These are phyloP conservation scores for Ciconia stormi DNA, from an alignment of 2,113 vertebrate genomes.

Conservation along the genomic window DNA sequence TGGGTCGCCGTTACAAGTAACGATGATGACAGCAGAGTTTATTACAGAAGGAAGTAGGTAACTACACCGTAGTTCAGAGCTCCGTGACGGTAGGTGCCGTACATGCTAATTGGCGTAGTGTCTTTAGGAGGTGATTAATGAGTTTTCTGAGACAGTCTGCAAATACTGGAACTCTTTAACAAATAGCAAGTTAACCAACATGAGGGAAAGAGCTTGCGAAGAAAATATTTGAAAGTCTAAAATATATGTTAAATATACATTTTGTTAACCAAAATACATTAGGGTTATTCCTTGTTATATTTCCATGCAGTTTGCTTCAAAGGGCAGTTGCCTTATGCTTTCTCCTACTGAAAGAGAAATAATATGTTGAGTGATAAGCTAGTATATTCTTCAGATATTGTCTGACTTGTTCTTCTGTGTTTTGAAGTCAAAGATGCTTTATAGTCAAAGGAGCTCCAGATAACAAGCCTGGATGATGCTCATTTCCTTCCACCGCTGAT, in stretches of 20 bases:
- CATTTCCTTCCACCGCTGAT: background rate
- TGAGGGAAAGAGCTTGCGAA: background rate
- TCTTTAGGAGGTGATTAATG: constrained; percentile 18
- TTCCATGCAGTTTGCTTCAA: background rate
- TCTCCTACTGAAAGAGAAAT: background rate
- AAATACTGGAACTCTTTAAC: background rate
- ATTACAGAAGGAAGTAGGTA: background rate
- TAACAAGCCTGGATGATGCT: background rate
- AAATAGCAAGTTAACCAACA: background rate
- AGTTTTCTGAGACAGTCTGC: background rate
- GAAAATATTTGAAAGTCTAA: background rate
- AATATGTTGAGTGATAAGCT: background rate
- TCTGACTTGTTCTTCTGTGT: background rate
- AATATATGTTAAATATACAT: background rate
- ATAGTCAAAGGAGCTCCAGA: background rate
- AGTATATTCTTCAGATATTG: background rate
- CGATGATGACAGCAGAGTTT: background rate
- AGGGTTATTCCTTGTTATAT: background rate
- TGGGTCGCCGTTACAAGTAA: background rate
- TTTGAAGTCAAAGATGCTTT: background rate
- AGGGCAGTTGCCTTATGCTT: background rate
- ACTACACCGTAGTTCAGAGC: background rate
- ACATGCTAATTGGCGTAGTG: background rate
- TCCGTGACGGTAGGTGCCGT: background rate
- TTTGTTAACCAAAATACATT: background rate